phyloP scores from a whole-genome alignment of 1,140 invertebrate genomes.

The Drosophila ercepeae region DNA sequence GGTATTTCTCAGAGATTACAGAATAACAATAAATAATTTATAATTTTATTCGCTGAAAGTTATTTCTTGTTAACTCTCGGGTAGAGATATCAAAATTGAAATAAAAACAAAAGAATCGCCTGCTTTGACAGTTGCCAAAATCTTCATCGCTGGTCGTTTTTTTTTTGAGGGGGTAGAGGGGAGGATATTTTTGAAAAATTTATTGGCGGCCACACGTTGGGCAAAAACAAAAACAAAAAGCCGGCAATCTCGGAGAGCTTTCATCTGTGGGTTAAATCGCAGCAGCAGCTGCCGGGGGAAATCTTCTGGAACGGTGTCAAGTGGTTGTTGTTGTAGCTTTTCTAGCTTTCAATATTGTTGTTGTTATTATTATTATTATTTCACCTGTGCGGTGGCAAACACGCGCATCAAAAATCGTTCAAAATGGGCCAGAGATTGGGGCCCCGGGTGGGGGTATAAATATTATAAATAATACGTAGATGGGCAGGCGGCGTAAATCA shows the following conservation, averaged over 20 bases:
- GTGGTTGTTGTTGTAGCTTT: slow-evolving; percentile 25
- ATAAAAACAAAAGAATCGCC: slow-evolving; percentile 16
- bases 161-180: not conserved
- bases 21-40: slow-evolving; percentile 22
- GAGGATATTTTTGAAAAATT: slow-evolving; percentile 30
- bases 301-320: slow-evolving; percentile 46
- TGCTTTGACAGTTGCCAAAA: slow-evolving; percentile 32
- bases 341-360: not conserved
- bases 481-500: slow-evolving; percentile 57
- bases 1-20: slow-evolving; percentile 30
- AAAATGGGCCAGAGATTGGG: not conserved
- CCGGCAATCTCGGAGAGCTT: slow-evolving; percentile 19
- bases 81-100: not conserved
- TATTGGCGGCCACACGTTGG: slow-evolving; percentile 56
- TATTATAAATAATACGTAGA: slow-evolving; percentile 69
- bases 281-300: slow-evolving; percentile 13
- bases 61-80: not conserved
- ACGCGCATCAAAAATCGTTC: slow-evolving; percentile 48
- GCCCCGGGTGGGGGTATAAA: too few species aligned
- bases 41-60: not conserved
- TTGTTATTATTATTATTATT: slow-evolving; percentile 38
- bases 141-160: slow-evolving; percentile 2
- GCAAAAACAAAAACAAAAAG: slow-evolving; percentile 47
- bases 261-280: slow-evolving; percentile 1
- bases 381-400: slow-evolving; percentile 65